Evolutionary conservation across 2,888 invertebrate species (phyloP).

Genomic region (Tipula lateralis): DNA sequence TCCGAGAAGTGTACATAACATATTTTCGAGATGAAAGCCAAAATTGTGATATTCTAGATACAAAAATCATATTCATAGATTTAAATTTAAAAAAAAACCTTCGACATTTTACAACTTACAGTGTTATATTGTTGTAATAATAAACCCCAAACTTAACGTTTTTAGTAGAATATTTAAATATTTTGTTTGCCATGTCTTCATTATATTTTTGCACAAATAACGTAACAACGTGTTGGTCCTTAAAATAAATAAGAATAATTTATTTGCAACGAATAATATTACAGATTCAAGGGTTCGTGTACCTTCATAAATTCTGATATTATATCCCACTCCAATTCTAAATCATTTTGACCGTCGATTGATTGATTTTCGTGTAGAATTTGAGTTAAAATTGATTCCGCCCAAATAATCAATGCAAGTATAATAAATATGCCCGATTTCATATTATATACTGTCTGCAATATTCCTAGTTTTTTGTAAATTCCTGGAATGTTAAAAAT

Average conservation of each 20-base stretch:
- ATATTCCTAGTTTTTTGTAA: too few relatives aligned
- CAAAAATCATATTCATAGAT: neutral
- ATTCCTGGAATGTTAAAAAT: too few relatives aligned
- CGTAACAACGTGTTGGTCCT: neutral
- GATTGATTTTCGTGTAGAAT: neutral
- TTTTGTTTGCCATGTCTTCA: neutral
- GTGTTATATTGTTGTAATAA: neutral
- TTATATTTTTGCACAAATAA: neutral
- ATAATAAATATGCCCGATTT: neutral
- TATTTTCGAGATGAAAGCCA: neutral
- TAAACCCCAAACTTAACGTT: neutral
- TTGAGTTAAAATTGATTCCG: neutral
- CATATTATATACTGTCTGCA: too few relatives aligned
- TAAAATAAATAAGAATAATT: neutral
- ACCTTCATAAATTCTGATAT: slow-evolving; percentile 13
- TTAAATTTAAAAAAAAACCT: neutral
- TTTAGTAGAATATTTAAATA: neutral
- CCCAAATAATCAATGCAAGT: neutral
- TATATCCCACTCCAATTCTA: neutral
- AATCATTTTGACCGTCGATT: neutral
- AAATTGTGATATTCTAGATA: neutral
- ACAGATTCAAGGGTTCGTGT: neutral
- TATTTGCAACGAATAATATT: neutral
- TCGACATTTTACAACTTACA: neutral
- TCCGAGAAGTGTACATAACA: neutral